These are phyloP conservation scores for Andricus curvator DNA, from an alignment of 2,888 invertebrate species.

Conservation along the genomic window DNA sequence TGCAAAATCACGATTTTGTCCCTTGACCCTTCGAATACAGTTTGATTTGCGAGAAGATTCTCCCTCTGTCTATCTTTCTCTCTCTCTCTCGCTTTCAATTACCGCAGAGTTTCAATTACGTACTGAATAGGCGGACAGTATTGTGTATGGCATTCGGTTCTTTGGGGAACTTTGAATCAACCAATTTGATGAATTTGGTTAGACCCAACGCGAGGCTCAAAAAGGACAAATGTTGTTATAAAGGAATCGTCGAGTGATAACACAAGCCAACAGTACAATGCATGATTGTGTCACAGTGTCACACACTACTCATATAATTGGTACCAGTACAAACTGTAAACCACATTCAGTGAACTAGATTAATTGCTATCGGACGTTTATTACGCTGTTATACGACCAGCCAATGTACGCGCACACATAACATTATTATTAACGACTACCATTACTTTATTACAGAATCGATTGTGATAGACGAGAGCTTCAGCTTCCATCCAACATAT, in stretches of 20 bases:
- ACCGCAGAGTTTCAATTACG: slow-evolving; percentile 34
- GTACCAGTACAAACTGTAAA: slow-evolving; percentile 55
- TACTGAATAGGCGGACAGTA: slow-evolving; percentile 14
- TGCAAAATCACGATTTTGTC: too few relatives aligned
- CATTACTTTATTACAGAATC: slow-evolving; percentile 27
- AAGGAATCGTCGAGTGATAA: slow-evolving; percentile 28
- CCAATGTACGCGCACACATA: slow-evolving; percentile 42
- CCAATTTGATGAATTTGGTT: slow-evolving; percentile 39
- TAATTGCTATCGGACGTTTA: slow-evolving; percentile 61
- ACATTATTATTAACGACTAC: slow-evolving; percentile 31
- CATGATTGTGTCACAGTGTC: slow-evolving; percentile 38
- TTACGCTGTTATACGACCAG: slow-evolving; percentile 52
- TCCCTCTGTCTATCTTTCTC: neutral
- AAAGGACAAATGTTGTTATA: slow-evolving; percentile 34
- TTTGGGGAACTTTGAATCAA: slow-evolving; percentile 17
- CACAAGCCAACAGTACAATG: slow-evolving; percentile 34
- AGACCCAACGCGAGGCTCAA: slow-evolving; percentile 18
- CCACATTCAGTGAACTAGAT: slow-evolving; percentile 56
- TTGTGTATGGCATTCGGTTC: slow-evolving; percentile 4
- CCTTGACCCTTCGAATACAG: too few relatives aligned
- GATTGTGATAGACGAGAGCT: slow-evolving; percentile 28
- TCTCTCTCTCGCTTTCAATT: neutral
- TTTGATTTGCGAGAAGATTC: too few relatives aligned
- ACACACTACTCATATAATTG: slow-evolving; percentile 39
- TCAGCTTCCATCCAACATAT: neutral